phyloP scores from a whole-genome alignment of 2,888 invertebrate genomes.

The Osmoderma eremita region DNA sequence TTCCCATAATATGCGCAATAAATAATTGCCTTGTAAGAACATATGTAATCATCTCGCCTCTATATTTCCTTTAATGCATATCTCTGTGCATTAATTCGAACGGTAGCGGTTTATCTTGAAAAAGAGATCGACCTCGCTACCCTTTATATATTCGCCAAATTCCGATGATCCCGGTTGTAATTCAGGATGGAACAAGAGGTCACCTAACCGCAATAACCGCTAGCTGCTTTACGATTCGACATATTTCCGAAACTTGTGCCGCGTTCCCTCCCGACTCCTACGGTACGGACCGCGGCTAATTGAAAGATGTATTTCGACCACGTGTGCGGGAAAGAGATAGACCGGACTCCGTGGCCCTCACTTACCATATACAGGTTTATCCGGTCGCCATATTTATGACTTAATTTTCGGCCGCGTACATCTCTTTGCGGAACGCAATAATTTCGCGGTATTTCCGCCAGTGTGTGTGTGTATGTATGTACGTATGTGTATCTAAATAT shows the following conservation, averaged over 20 bases:
- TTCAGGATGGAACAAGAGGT: conserved; percentile 44
- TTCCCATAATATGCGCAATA: no score
- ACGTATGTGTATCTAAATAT: neutral
- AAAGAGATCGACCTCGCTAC: conserved; percentile 3
- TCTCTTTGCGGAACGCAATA: conserved; percentile 27
- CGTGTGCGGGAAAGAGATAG: conserved; percentile 22
- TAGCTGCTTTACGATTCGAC: conserved; percentile 40
- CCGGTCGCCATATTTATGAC: conserved; percentile 33
- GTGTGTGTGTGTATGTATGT: neutral
- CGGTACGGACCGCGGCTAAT: conserved; percentile 36
- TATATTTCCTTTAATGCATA: no score
- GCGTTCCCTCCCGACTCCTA: conserved; percentile 31
- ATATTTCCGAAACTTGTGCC: conserved; percentile 40
- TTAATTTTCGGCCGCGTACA: conserved; percentile 32
- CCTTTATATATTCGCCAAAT: conserved; percentile 37
- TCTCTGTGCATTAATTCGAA: no score
- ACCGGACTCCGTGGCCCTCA: conserved; percentile 2
- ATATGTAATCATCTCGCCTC: no score
- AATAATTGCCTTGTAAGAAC: no score
- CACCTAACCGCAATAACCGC: conserved; percentile 45
- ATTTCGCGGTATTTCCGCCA: conserved; percentile 33
- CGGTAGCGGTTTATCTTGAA: conserved; percentile 1
- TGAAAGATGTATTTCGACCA: conserved; percentile 37
- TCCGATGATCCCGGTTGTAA: conserved; percentile 41
- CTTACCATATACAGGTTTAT: conserved; percentile 34